A percentile compares a stretch with the other conserved stretches of the same genome.
Conservation (phyloP, 2,888 invertebrate genomes). For the Ophion obscuratus region DNA sequence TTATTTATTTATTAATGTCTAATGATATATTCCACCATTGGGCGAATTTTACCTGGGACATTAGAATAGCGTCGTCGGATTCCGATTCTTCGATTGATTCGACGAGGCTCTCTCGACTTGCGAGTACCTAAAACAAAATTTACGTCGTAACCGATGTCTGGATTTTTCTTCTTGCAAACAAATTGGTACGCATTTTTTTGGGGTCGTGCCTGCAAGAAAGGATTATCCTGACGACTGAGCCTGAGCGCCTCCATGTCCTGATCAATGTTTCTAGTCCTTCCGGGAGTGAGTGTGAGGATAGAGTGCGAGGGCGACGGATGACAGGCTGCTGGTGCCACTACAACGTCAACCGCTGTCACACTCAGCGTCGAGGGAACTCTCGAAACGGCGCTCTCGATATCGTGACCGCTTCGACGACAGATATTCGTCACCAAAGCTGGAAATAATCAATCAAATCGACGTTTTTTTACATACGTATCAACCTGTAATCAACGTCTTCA, state of each 20-base stretch:
- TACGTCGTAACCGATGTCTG: not conserved
- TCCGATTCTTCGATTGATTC: slow-evolving; percentile 90
- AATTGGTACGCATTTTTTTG: too few species aligned
- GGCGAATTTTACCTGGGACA: slow-evolving; percentile 88
- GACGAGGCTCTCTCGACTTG: slow-evolving; percentile 91
- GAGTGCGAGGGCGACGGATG: slow-evolving; percentile 86
- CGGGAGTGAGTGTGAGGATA: slow-evolving; percentile 89
- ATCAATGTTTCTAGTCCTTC: slow-evolving; percentile 91
- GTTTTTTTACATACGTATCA: not conserved
- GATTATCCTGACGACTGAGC: slow-evolving; percentile 93
- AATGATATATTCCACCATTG: too few species aligned
- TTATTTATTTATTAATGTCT: too few species aligned
- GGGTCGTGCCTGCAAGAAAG: slow-evolving; percentile 89
- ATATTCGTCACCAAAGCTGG: slow-evolving; percentile 76
- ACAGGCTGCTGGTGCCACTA: slow-evolving; percentile 65
- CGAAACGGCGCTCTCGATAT: slow-evolving; percentile 78
- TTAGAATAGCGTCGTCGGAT: slow-evolving; percentile 91
- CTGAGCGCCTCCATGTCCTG: slow-evolving; percentile 94
- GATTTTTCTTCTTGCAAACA: too few species aligned
- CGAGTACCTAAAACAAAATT: slow-evolving; percentile 87
- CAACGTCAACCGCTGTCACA: slow-evolving; percentile 70
- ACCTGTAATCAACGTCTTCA: too few species aligned
- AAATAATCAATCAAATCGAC: slow-evolving; percentile 35
- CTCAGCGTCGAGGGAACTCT: slow-evolving; percentile 84
- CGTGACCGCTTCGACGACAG: slow-evolving; percentile 73